Evolutionary conservation across 2,888 invertebrate species (phyloP).

Genomic region (Andricus quercusramuli): DNA sequence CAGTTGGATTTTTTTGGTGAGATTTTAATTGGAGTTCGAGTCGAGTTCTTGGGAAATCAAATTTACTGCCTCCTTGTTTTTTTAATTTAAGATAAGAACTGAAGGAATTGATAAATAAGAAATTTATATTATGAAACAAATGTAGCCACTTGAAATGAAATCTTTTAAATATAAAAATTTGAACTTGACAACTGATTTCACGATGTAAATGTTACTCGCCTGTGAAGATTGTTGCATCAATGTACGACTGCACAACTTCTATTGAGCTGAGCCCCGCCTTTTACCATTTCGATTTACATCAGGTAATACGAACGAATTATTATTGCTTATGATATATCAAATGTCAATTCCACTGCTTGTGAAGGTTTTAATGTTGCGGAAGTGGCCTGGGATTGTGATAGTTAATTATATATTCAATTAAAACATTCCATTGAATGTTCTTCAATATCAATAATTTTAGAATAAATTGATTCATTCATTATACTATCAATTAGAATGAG

Average conservation of each 20-base stretch:
- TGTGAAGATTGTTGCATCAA: slow-evolving; percentile 40
- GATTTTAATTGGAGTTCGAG: not conserved
- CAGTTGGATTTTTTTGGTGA: not conserved
- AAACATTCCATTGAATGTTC: slow-evolving; percentile 1
- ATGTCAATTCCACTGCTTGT: slow-evolving; percentile 12
- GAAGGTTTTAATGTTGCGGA: slow-evolving; percentile 7
- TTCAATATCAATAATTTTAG: not conserved
- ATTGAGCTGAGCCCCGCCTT: slow-evolving; percentile 37
- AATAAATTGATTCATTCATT: not conserved
- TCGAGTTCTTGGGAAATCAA: not conserved
- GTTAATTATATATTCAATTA: slow-evolving; percentile 5
- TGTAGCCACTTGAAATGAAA: not conserved
- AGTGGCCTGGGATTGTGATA: slow-evolving; percentile 4
- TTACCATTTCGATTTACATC: slow-evolving; percentile 38
- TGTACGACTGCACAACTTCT: slow-evolving; percentile 35
- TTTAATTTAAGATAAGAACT: not conserved
- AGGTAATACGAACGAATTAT: slow-evolving; percentile 32
- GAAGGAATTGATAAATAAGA: too few species aligned
- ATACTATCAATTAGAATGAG: not conserved
- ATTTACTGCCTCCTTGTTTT: too few species aligned
- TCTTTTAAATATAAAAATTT: not conserved
- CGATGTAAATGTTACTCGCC: slow-evolving; percentile 32
- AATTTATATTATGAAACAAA: too few species aligned
- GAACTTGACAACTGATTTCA: slow-evolving; percentile 32
- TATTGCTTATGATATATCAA: slow-evolving; percentile 28